A percentile compares a stretch with the other conserved stretches of the same genome.
phyloP scores from a whole-genome alignment of 35 echinoderm and acorn worm genomes.

The Ophiothrix spiculata region DNA sequence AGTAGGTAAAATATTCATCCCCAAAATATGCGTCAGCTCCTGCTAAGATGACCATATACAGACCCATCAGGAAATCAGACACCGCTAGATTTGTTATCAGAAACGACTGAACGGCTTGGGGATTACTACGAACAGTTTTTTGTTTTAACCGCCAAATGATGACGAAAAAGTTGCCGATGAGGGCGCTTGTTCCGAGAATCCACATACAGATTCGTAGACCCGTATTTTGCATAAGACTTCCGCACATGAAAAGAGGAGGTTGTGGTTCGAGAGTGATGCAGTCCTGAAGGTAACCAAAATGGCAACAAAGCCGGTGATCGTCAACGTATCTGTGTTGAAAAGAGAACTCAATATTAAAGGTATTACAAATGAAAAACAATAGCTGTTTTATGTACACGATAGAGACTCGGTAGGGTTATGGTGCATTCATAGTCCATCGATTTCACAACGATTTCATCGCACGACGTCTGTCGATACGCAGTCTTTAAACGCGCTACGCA shows the following conservation, averaged over 20 bases:
- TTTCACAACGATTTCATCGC: too few species aligned
- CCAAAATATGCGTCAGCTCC: conserved; percentile 49
- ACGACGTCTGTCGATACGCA: too few species aligned
- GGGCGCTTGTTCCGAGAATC: conserved; percentile 64
- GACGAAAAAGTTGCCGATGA: conserved; percentile 68
- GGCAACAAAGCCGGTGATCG: conserved; percentile 25
- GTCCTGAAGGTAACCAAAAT: not conserved
- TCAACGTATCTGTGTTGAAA: conserved; percentile 32
- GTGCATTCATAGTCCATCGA: too few species aligned
- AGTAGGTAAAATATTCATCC: conserved; percentile 36
- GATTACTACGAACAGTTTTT: conserved; percentile 11
- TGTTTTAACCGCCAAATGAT: conserved; percentile 56
- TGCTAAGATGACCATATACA: conserved; percentile 72
- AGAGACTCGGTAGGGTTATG: too few species aligned
- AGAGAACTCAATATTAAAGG: too few species aligned
- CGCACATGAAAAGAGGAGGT: conserved; percentile 40
- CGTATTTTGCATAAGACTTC: conserved; percentile 57
- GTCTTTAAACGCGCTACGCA: too few species aligned
- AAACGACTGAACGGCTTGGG: conserved; percentile 57
- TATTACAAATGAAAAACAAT: too few species aligned
- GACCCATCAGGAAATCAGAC: conserved; percentile 69
- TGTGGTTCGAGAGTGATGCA: conserved; percentile 20
- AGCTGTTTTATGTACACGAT: too few species aligned
- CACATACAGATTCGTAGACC: conserved; percentile 63
- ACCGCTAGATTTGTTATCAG: conserved; percentile 58